Conservation (phyloP, 1,140 invertebrate genomes). For the Popillia japonica region DNA sequence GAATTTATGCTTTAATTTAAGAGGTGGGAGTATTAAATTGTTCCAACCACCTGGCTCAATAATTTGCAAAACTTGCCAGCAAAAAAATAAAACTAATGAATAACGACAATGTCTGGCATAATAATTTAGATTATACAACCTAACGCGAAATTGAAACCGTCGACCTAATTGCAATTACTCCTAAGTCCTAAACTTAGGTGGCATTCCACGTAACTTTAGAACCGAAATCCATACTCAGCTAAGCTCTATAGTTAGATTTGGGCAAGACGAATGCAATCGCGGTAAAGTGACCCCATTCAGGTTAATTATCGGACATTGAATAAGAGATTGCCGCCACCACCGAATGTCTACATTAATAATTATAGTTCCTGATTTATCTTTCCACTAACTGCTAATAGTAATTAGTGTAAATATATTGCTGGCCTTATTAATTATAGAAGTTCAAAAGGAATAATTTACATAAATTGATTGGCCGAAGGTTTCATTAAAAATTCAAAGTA, state of each 20-base stretch:
- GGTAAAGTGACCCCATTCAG: slow-evolving; percentile 14
- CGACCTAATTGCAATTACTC: neutral
- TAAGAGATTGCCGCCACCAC: neutral
- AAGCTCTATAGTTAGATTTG: neutral
- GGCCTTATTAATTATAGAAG: slow-evolving; percentile 23
- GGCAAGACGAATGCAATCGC: neutral
- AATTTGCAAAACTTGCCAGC: too few species aligned
- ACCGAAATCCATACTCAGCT: too few species aligned
- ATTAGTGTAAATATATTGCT: slow-evolving; percentile 16
- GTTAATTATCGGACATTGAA: slow-evolving; percentile 35
- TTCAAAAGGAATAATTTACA: slow-evolving; percentile 22
- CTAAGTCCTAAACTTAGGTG: too few species aligned
- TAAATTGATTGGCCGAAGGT: slow-evolving; percentile 6
- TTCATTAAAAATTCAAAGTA: slow-evolving; percentile 12
- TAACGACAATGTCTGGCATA: too few species aligned
- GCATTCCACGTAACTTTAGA: too few species aligned
- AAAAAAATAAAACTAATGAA: too few species aligned
- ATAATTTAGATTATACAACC: too few species aligned
- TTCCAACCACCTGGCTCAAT: too few species aligned
- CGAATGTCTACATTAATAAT: slow-evolving; percentile 25
- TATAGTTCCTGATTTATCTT: neutral
- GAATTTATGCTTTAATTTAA: too few species aligned
- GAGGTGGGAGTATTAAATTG: too few species aligned
- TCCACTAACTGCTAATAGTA: slow-evolving; percentile 1
- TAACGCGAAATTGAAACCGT: neutral